phyloP scores from a whole-genome alignment of 30 jellyfish, hydroid and myxozoan genomes.

The Aurelia sp. region DNA sequence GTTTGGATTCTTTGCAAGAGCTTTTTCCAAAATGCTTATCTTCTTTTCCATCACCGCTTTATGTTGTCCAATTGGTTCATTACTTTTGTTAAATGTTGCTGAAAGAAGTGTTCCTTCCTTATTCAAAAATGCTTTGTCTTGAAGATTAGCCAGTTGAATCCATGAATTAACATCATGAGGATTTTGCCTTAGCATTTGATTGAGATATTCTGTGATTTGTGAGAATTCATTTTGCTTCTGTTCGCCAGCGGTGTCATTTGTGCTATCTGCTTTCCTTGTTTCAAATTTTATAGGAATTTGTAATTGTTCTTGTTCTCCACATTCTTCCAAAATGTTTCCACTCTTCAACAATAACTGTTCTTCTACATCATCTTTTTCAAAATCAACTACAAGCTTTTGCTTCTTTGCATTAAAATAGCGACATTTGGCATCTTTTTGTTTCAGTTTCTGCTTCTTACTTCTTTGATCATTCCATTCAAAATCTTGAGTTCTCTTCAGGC shows the following conservation, averaged over 20 bases:
- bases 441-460: conserved; percentile 30
- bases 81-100: conserved; percentile 12
- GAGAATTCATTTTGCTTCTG: not conserved
- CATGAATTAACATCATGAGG: conserved; percentile 69
- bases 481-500: conserved; percentile 53
- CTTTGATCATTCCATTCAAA: conserved; percentile 34
- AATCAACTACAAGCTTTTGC: not conserved
- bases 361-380: conserved; percentile 8
- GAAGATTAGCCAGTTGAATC: conserved; percentile 77
- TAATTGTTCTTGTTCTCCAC: not conserved
- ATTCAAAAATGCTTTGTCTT: conserved; percentile 43
- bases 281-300: not conserved
- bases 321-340: not conserved
- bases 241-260: too few species aligned
- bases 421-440: not conserved
- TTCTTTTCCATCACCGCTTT: conserved; percentile 79
- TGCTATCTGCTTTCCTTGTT: not conserved
- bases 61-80: conserved; percentile 13
- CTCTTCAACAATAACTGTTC: not conserved
- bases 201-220: conserved; percentile 54
- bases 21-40: conserved; percentile 79
- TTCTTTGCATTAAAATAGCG: conserved; percentile 13
- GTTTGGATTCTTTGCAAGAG: conserved; percentile 67
- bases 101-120: not conserved
- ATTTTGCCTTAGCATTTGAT: conserved; percentile 54